phyloP scores from a whole-genome alignment of 2,113 vertebrate genomes.

The Protobothrops flavoviridis region DNA sequence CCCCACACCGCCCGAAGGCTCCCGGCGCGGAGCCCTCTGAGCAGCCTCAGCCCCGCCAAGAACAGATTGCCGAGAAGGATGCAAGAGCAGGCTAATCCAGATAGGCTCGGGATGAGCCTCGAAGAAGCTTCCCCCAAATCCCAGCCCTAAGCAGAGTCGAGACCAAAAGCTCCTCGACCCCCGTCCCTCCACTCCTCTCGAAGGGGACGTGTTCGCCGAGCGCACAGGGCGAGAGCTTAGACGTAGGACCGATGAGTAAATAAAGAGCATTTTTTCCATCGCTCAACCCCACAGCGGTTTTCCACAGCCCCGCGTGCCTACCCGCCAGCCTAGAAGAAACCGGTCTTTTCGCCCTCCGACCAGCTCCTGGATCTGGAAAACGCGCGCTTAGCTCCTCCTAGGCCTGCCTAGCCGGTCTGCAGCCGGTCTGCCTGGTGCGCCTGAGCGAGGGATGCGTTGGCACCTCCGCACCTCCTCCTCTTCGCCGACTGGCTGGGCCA shows the following conservation, averaged over 20 bases:
- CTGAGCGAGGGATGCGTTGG: not conserved
- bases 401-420: not conserved
- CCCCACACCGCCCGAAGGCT: not conserved
- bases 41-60: not conserved
- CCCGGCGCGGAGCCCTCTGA: not conserved
- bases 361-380: not conserved
- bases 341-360: not conserved
- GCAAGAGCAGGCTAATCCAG: too few species aligned
- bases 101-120: not conserved
- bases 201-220: not conserved
- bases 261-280: not conserved
- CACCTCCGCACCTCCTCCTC: not conserved
- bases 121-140: not conserved
- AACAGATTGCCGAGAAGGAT: not conserved
- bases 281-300: not conserved
- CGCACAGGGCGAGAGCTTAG: not conserved
- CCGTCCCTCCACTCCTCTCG: not conserved
- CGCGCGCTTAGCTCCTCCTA: not conserved
- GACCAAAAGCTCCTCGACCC: too few species aligned
- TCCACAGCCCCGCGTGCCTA: too few species aligned
- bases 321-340: not conserved
- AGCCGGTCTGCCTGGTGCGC: not conserved
- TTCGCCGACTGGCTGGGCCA: not conserved
- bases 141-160: not conserved
- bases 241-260: not conserved